Base-by-base conservation (phyloP, 2,888 invertebrate species). In the Rhagophthalmus giganteus region DNA sequence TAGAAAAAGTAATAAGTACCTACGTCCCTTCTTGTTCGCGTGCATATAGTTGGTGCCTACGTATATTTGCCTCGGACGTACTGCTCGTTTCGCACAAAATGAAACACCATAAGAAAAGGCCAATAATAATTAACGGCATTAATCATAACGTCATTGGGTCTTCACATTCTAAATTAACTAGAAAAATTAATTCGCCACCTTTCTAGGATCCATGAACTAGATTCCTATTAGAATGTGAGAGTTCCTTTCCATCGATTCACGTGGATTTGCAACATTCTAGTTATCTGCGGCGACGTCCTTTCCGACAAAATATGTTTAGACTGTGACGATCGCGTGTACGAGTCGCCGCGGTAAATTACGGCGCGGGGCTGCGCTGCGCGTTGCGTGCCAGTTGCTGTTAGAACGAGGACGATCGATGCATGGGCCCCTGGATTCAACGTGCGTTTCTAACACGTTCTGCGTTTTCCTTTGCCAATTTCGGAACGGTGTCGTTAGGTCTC, bases 221-320 rank as follows among this genome's bases (percentile, higher is more conserved):
- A 58, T 63, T 58, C 42, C 48, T 35, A 49, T 62, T 59, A 64
- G 64, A 64, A 59, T 61, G 62, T 64, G 62, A 64, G 52, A 44
- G 50, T 42, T n/a, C 54, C 46, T 49, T 49, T 53, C 57, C 59
- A 64, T 64, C 54, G 64, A 64, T 64, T 62, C 53, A 39, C 13
- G 13, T 25, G 11, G 10, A 27, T 50, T 15, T 13, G 26, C 31
- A 44, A 49, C 58, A 45, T 4, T 51, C 45, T 51, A 51, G 40
- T 14, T 20, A 16, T 6, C 20, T 34, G 7, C 12, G 9, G 11
- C 34, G 15, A 25, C 16, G n/a, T 20, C 14, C 9, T 27, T 39
- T 48, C 15, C 33, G 26, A 4, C 9, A 16, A 1, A 28, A 24
- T 10, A 15, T 5, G 9, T 30, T 57, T 39, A 60, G 62, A 62